Percentiles rank a stretch among this genome's conserved stretches.
phyloP scores from a whole-genome alignment of 2,888 invertebrate genomes.

The Schizotus pectinicornis region DNA sequence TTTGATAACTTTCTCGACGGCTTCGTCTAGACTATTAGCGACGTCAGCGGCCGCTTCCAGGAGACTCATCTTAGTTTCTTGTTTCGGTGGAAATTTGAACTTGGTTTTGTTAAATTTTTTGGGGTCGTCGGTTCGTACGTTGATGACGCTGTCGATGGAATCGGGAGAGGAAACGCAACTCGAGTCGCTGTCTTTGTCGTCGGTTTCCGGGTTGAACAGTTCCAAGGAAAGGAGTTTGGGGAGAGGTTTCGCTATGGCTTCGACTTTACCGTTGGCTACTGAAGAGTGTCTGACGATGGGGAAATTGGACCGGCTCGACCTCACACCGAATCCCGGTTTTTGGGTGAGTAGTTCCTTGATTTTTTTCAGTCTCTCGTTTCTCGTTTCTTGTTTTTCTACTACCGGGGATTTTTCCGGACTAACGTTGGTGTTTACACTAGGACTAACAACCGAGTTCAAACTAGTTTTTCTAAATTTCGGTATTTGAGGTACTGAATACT shows the following conservation, averaged over 20 bases:
- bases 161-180: constrained; percentile 88
- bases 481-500: constrained; percentile 55
- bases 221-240: constrained; percentile 82
- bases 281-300: constrained; percentile 77
- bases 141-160: constrained; percentile 83
- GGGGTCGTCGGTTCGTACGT: constrained; percentile 32
- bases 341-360: constrained; percentile 74
- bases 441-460: constrained; percentile 37
- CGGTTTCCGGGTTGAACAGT: constrained; percentile 88
- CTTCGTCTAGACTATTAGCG: constrained; percentile 70
- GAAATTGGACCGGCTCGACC: constrained; percentile 63
- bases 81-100: constrained; percentile 43
- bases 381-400: constrained; percentile 40
- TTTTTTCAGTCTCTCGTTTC: constrained; percentile 70
- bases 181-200: constrained; percentile 89
- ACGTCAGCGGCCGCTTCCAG: constrained; percentile 71
- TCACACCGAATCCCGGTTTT: constrained; percentile 69
- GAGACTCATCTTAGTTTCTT: constrained; percentile 57
- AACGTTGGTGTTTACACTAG: constrained; percentile 29
- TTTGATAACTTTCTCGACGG: constrained; percentile 72
- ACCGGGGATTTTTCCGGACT: constrained; percentile 40
- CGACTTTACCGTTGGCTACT: constrained; percentile 62
- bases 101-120: constrained; percentile 21
- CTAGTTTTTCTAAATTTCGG: constrained; percentile 53
- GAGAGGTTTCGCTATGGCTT: constrained; percentile 69